phyloP scores from a whole-genome alignment of 2,888 invertebrate species.

The Ochropleura leucogaster region DNA sequence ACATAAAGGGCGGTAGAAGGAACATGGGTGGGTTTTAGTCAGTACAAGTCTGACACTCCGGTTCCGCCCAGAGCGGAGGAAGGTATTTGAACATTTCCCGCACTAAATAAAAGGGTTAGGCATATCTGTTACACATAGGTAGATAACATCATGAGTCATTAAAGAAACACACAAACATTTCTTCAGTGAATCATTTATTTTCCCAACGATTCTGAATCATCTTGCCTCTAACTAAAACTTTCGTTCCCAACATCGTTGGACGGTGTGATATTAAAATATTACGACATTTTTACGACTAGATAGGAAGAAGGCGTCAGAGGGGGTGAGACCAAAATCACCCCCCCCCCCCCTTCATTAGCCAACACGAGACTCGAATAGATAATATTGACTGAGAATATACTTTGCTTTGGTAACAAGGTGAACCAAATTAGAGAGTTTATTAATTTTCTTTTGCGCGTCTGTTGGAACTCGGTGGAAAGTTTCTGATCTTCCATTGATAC shows the following conservation, averaged over 20 bases:
- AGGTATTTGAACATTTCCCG: no score
- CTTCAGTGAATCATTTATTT: background rate
- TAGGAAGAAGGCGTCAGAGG: background rate
- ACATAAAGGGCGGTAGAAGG: no score
- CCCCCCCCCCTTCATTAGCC: slow-evolving; percentile 37
- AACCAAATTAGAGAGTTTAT: background rate
- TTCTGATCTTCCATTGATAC: no score
- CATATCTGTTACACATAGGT: no score
- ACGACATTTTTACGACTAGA: slow-evolving; percentile 49
- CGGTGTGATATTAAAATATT: slow-evolving; percentile 53
- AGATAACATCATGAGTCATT: no score
- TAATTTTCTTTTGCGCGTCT: background rate
- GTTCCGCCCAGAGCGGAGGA: no score
- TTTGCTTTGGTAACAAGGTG: background rate
- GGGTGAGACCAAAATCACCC: background rate
- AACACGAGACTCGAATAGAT: slow-evolving; percentile 38
- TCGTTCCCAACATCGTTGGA: background rate
- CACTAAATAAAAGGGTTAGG: no score
- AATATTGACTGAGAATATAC: slow-evolving; percentile 31
- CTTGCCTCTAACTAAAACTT: background rate
- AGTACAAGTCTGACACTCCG: no score
- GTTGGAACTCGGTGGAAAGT: background rate
- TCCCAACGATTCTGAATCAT: background rate
- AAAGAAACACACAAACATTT: no score
- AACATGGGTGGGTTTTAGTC: no score